Evolutionary conservation across 2,113 vertebrate species (phyloP), one percentile per base, ranked within the genome.

Genomic region (Alethe castanea): DNA sequence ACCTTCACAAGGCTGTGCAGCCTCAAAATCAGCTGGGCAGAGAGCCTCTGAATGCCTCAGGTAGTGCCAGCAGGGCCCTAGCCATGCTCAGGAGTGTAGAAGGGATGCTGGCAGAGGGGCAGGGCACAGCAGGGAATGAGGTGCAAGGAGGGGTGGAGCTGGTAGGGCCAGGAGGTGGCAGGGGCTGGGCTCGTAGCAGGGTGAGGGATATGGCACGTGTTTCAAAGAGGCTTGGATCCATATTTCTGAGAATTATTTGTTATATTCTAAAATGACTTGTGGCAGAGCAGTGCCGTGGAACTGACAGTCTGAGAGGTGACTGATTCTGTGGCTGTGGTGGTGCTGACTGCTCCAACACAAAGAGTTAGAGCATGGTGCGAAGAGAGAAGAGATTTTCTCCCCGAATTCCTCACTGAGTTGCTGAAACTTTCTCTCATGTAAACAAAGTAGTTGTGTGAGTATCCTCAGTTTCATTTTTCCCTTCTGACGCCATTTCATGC

Each of bases 171-270:
- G 38, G 42, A 76, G 12, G 28, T 2, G 1, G 25, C 36, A 52
- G 7, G 38, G 12, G 4, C n/a, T 38, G 36, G n/a, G 25, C 20
- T 19, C 1, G 2, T 47, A 31, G 31, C 5, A 8, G 16, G 7
- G 9, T 4, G 7, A 19, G 7, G 11, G 4, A 2, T 8, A 2
- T 40, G 2, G 12, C 2, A 1, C 0, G 4, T 3, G 0, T 22
- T 73, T 50, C 29, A 35, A 33, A 31, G 38, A 81, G 33, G 13
- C 12, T 45, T 86, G 47, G 31, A 52, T 92, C 36, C 7, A 1
- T 69, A 47, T 52, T 80, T 89, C 42, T 52, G 40, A 22, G 25
- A 56, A 13, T 42, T 77, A 53, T 28, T 67, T 56, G 26, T 23
- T 60, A 20, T 45, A 11, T 65, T 93, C 54, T 61, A 36, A 38